Evolutionary conservation across 2,888 invertebrate species (phyloP), one percentile per base, ranked within the genome.

Genomic region (Spatulosminthurus flaviceps): DNA sequence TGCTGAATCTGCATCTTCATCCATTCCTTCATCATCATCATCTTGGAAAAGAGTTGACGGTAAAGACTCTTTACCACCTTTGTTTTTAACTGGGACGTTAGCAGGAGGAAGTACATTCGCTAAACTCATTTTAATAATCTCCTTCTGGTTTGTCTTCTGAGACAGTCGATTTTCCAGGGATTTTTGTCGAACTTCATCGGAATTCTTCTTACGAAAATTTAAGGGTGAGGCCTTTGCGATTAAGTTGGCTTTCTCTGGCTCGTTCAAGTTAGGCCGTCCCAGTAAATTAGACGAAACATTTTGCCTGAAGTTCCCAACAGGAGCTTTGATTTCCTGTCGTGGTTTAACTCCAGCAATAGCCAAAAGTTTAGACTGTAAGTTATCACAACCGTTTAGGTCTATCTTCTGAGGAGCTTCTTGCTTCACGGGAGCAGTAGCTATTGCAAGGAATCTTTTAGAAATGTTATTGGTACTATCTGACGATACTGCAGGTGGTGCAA

Each of bases 181-280:
- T 42, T 85, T 80, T 11, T 82, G 67, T n/a, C 85, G 78, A 0
- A 83, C 71, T 26, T 78, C 13, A 60, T 85, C 83, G 13, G 85
- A 85, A 67, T 82, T 82, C 28, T 51, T 72, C 60, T 82, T 81
- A 61, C 82, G 83, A 43, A 84, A 84, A 24, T 79, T 79, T 19
- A 84, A 77, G n/a, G 79, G 80, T 16, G 61, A 41, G 60, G 76
- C 29, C 21, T 26, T 66, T 11, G 42, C 34, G 19, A 43, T 24
- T 19, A 28, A 66, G 74, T 51, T 28, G 11, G n/a, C 4, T 61
- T 51, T 11, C 1, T 26, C 26, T 11, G 24, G 7, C 19, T 26
- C 67, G 21, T 34, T 34, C 9, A 9, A 34, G 34, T 34, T 9
- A 7, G 5, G 5, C 4, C 34, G 34, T 34, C n/a, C n/a, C n/a